phyloP scores from a whole-genome alignment of 2,888 invertebrate genomes.

The Tortrix viridana region DNA sequence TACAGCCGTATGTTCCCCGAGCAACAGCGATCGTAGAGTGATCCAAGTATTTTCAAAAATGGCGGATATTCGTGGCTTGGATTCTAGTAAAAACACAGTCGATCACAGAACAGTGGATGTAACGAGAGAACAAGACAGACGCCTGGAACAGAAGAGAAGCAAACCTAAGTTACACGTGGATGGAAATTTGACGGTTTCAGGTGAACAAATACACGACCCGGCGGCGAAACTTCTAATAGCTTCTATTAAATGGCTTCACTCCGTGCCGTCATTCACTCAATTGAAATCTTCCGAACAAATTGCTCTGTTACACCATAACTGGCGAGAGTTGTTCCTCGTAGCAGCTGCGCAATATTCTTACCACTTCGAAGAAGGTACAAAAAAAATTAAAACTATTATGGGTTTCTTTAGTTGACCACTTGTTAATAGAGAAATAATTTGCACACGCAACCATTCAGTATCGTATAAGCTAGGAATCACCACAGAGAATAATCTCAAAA shows the following conservation, averaged over 20 bases:
- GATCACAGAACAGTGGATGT: slow-evolving; percentile 38
- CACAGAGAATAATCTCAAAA: too few species aligned
- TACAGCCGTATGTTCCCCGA: slow-evolving; percentile 16
- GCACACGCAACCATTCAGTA: too few species aligned
- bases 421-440: too few species aligned
- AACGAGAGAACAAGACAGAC: slow-evolving; percentile 48
- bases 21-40: slow-evolving; percentile 52
- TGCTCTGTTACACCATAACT: slow-evolving; percentile 89
- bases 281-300: slow-evolving; percentile 87
- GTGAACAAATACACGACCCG: slow-evolving; percentile 84
- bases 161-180: slow-evolving; percentile 44
- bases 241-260: slow-evolving; percentile 91
- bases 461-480: too few species aligned
- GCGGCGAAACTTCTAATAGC: slow-evolving; percentile 90
- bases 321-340: slow-evolving; percentile 93
- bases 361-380: slow-evolving; percentile 88
- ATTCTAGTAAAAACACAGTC: slow-evolving; percentile 39
- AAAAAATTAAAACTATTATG: neutral
- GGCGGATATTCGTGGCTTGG: slow-evolving; percentile 42
- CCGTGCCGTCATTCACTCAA: slow-evolving; percentile 90
- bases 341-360: slow-evolving; percentile 93
- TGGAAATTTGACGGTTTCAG: slow-evolving; percentile 72
- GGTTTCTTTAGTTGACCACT: neutral
- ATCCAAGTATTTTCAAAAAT: slow-evolving; percentile 59
- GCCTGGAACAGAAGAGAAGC: slow-evolving; percentile 45